Evolutionary conservation across 2,888 invertebrate species (phyloP).

Genomic region (Cylloceria caligata): DNA sequence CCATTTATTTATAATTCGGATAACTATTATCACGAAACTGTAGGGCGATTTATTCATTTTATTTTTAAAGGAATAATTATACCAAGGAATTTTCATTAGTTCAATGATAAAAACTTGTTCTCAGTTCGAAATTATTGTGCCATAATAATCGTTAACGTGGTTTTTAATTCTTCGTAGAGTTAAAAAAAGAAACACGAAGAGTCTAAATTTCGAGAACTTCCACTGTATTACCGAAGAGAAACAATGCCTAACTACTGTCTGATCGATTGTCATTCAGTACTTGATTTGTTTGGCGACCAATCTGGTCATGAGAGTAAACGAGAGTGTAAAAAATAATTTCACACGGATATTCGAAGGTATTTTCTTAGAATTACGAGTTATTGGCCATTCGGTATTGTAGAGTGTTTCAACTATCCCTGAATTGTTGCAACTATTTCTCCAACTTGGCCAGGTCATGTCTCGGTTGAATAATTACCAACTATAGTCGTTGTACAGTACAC

Average conservation of each 20-base stretch:
- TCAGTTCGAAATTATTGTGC: neutral
- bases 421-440: slow-evolving; percentile 38
- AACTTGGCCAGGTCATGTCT: slow-evolving; percentile 50
- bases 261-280: slow-evolving; percentile 13
- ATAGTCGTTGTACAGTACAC: neutral
- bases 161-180: neutral
- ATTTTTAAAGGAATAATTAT: neutral
- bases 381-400: slow-evolving; percentile 45
- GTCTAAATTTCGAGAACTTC: slow-evolving; percentile 8
- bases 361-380: slow-evolving; percentile 41
- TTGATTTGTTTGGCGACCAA: slow-evolving; percentile 2
- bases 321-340: slow-evolving; percentile 54
- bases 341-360: neutral
- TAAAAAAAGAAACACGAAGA: neutral
- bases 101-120: neutral
- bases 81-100: neutral
- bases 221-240: slow-evolving; percentile 9
- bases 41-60: neutral
- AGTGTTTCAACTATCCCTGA: slow-evolving; percentile 39
- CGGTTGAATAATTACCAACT: slow-evolving; percentile 12
- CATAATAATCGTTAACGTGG: neutral
- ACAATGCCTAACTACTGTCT: slow-evolving; percentile 1
- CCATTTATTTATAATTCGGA: slow-evolving; percentile 32
- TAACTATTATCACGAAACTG: neutral
- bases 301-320: slow-evolving; percentile 37